These are phyloP conservation scores for Clepsis dumicolana DNA, from an alignment of 2,888 invertebrate genomes.

Conservation along the genomic window DNA sequence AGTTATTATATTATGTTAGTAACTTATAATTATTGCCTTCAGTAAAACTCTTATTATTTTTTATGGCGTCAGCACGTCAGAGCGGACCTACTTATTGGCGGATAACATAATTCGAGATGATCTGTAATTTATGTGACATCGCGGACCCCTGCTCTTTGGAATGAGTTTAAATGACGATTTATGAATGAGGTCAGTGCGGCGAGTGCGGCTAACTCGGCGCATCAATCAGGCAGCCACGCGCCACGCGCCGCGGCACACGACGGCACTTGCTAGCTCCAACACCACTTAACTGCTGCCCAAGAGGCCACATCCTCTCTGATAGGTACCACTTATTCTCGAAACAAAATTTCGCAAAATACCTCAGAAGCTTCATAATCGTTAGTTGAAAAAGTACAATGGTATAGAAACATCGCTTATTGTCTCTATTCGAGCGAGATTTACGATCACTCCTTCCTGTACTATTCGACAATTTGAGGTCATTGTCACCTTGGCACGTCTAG, in stretches of 20 bases:
- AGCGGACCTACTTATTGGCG: conserved; percentile 38
- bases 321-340: conserved; percentile 45
- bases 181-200: conserved; percentile 82
- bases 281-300: conserved; percentile 45
- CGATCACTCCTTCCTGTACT: conserved; percentile 45
- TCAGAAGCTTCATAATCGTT: background rate
- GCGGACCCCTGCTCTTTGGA: conserved; percentile 71
- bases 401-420: conserved; percentile 37
- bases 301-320: conserved; percentile 50
- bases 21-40: conserved; percentile 32
- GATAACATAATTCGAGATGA: conserved; percentile 57
- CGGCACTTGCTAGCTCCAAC: conserved; percentile 41
- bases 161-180: conserved; percentile 80
- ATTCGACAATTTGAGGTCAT: conserved; percentile 47
- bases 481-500: conserved; percentile 48
- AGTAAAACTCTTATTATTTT: conserved; percentile 37
- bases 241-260: conserved; percentile 44
- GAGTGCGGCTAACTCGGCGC: conserved; percentile 68
- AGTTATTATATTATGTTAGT: conserved; percentile 37
- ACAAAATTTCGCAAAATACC: conserved; percentile 44
- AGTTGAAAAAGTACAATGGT: conserved; percentile 26
- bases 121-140: conserved; percentile 60
- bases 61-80: conserved; percentile 45
- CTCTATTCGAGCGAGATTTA: conserved; percentile 50
- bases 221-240: conserved; percentile 69